These are phyloP conservation scores for Lordiphosa collinella DNA, from an alignment of 1,140 invertebrate species.

Conservation along the genomic window DNA sequence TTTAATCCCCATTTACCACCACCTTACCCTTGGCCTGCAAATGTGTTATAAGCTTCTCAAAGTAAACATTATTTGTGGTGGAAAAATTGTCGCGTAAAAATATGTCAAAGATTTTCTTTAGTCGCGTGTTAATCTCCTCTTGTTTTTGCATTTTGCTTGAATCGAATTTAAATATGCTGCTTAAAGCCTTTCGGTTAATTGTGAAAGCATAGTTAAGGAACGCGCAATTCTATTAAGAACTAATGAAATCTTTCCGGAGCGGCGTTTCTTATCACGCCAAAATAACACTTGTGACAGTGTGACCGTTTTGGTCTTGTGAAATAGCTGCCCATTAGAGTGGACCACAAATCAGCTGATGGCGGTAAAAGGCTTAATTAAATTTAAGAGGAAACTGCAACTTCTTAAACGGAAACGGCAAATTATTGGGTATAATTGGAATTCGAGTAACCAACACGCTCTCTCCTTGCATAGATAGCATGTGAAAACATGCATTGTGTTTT, in stretches of 20 bases:
- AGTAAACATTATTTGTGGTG: slow-evolving; percentile 80
- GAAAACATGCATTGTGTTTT: too few species aligned
- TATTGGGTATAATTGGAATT: too few species aligned
- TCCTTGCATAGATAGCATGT: too few species aligned
- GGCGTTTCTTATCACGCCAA: slow-evolving; percentile 49
- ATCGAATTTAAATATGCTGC: not conserved
- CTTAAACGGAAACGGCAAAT: too few species aligned
- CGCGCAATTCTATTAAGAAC: slow-evolving; percentile 40
- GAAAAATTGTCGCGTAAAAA: slow-evolving; percentile 80
- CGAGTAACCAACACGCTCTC: too few species aligned
- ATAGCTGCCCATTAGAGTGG: not conserved
- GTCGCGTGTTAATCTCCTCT: slow-evolving; percentile 56
- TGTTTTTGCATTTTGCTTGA: slow-evolving; percentile 58
- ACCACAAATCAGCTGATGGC: not conserved
- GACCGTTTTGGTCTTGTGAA: slow-evolving; percentile 8
- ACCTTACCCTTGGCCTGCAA: slow-evolving; percentile 76
- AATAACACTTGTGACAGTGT: slow-evolving; percentile 39
- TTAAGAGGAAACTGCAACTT: too few species aligned
- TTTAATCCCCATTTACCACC: slow-evolving; percentile 5
- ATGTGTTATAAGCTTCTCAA: slow-evolving; percentile 80
- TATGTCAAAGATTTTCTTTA: slow-evolving; percentile 74
- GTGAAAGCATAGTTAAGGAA: slow-evolving; percentile 43
- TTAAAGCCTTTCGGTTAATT: not conserved
- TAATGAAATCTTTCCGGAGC: slow-evolving; percentile 52
- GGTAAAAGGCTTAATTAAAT: too few species aligned